Base-by-base conservation (phyloP, 2,797 vertebrate species). In the Hydrocynus forskahlii region DNA sequence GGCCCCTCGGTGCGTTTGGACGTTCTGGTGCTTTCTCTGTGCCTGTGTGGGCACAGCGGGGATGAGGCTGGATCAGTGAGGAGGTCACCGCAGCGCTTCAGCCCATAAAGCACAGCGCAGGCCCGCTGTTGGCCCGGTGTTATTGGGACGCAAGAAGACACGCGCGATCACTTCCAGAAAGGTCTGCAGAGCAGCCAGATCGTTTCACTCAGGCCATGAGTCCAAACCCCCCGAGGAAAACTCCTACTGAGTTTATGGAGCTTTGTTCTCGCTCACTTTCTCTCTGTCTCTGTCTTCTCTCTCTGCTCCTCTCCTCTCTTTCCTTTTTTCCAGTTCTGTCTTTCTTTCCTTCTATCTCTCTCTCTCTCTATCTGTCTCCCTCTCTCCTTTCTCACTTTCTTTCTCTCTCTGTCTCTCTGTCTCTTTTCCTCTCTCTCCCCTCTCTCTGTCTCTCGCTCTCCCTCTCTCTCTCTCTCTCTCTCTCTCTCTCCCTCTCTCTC, bases 201-300 rank as follows among this genome's bases (percentile, higher is more conserved):
- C 70, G 75, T 63, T 83, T 83, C 73, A 75, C 71, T 79, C 69
- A 38, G 59, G 23, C 71, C 76, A 83, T 79, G 48, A 83, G 29
- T 62, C 64, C 64, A 79, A 75, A 75, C 38, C 76, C 75, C 75
- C 81, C 16, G 21, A 60, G 76, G 81, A 83, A 69, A 79, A 75
- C 81, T 79, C 81, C 71, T 69, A 79, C 76, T 75, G 63, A 75
- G 81, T 66, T 75, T 74, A 78, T 79, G 71, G 76, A 75, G 76
- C 64, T 71, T 17, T 38, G 25, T 43, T 52, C 69, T 45, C 52
- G 17, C 64, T 17, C 52, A 13, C 68, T 52, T 76, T 67, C 17
- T 45, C 48, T 25, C 25, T 50, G 40, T 19, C 66, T 59, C 7
- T 8, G 8, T 50, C 6, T 50, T 35, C 17, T 35, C n/a, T 78